phyloP scores from a whole-genome alignment of 2,797 vertebrate genomes.

The Lepilemur ruficaudatus region DNA sequence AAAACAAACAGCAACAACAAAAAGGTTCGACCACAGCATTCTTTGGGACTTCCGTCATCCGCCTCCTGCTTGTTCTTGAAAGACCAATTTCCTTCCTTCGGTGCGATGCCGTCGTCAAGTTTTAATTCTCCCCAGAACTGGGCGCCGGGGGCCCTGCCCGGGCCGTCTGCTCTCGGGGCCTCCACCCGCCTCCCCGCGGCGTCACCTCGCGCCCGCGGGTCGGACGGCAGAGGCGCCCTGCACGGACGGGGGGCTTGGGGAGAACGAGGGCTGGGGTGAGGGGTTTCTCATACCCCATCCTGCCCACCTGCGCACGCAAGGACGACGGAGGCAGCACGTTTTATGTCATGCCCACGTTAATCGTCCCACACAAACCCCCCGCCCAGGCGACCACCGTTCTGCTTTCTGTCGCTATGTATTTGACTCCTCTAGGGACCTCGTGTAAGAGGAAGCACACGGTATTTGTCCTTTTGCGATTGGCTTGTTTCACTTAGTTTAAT shows the following conservation, averaged over 20 bases:
- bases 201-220: conserved; percentile 37
- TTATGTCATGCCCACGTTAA: not conserved
- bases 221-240: not conserved
- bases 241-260: not conserved
- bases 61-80: conserved; percentile 57
- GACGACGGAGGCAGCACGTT: not conserved
- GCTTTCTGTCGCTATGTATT: not conserved
- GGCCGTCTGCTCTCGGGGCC: not conserved
- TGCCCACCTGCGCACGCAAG: too few species aligned
- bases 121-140: conserved; percentile 73
- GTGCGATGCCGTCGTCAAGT: conserved; percentile 61
- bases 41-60: conserved; percentile 86
- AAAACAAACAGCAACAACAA: conserved; percentile 81
- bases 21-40: conserved; percentile 86
- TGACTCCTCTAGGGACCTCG: not conserved
- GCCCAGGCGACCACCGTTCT: fast-evolving
- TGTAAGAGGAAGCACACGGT: not conserved
- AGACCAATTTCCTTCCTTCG: conserved; percentile 66
- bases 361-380: not conserved
- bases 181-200: not conserved
- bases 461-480: not conserved
- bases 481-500: not conserved
- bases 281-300: not conserved
- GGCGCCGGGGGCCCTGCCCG: not conserved
- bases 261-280: fast-evolving